Percentiles rank a stretch among this genome's conserved stretches.
These are phyloP conservation scores for Scaptomyza pallida DNA, from an alignment of 1,140 invertebrate species.

Conservation along the genomic window DNA sequence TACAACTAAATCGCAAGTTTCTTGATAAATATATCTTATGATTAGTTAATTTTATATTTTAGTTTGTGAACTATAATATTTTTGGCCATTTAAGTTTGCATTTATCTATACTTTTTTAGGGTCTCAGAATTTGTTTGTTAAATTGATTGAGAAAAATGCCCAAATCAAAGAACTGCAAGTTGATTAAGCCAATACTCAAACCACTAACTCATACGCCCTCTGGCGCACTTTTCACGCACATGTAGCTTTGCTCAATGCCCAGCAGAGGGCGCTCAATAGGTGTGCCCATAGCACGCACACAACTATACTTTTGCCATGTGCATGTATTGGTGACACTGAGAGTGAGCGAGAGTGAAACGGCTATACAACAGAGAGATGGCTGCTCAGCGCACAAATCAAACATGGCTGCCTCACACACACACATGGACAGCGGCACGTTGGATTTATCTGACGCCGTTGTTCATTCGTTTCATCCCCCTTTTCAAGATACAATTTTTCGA, in stretches of 20 bases:
- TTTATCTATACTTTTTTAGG: background rate
- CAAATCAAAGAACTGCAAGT: background rate
- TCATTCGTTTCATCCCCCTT: constrained; percentile 25
- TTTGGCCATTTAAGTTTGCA: background rate
- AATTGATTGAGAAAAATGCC: constrained; percentile 11
- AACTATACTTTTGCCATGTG: background rate
- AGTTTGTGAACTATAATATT: no score
- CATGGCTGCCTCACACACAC: constrained; percentile 37
- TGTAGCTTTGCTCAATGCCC: constrained; percentile 1
- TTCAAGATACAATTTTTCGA: background rate
- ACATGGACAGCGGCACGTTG: no score
- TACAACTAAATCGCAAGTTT: constrained; percentile 23
- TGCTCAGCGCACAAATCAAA: constrained; percentile 28
- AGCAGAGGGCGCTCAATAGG: constrained; percentile 38
- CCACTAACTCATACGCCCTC: constrained; percentile 40
- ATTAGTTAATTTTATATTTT: background rate
- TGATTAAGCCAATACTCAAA: constrained; percentile 42
- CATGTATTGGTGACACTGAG: constrained; percentile 27
- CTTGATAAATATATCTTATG: background rate
- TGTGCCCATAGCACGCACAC: constrained; percentile 48
- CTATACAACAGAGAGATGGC: constrained; percentile 8
- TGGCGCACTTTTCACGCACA: constrained; percentile 22
- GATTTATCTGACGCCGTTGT: constrained; percentile 31
- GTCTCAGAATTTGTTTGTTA: background rate
- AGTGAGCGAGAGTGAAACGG: constrained; percentile 19